Evolutionary conservation across 2,888 invertebrate genomes (phyloP).

Genomic region (Xestia xanthographa): DNA sequence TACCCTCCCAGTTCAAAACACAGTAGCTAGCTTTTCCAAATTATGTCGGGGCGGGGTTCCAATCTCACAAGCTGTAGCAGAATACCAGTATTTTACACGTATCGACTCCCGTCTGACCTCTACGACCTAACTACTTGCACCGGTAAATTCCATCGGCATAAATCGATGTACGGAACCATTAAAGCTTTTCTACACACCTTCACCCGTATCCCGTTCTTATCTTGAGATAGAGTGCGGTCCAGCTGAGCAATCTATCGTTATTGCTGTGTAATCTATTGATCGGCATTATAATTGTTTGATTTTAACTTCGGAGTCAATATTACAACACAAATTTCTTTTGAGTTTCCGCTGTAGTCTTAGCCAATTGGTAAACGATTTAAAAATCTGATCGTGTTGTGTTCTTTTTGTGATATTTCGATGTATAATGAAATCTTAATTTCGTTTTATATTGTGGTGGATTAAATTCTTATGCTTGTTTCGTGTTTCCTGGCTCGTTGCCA

Average conservation of each 20-base stretch:
- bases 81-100: slow-evolving; percentile 52
- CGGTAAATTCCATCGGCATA: slow-evolving; percentile 50
- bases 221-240: slow-evolving; percentile 57
- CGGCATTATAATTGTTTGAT: slow-evolving; percentile 64
- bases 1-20: not conserved
- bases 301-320: slow-evolving; percentile 49
- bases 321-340: slow-evolving; percentile 43
- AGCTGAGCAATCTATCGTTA: slow-evolving; percentile 63
- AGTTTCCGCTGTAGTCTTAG: slow-evolving; percentile 1
- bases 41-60: slow-evolving; percentile 49
- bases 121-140: slow-evolving; percentile 41
- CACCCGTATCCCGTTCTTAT: slow-evolving; percentile 57
- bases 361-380: slow-evolving; percentile 18
- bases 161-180: slow-evolving; percentile 62
- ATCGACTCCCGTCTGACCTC: slow-evolving; percentile 56
- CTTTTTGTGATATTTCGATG: not conserved
- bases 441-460: slow-evolving; percentile 6
- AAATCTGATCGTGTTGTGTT: slow-evolving; percentile 7
- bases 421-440: not conserved
- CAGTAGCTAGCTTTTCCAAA: slow-evolving; percentile 49
- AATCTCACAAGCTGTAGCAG: slow-evolving; percentile 43
- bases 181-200: slow-evolving; percentile 57
- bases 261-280: slow-evolving; percentile 62
- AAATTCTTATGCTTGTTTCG: slow-evolving; percentile 10
- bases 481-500: slow-evolving; percentile 36